Evolutionary conservation across 2,888 invertebrate species (phyloP), one percentile per base, ranked within the genome.

Genomic region (Lampropteryx suffumata): DNA sequence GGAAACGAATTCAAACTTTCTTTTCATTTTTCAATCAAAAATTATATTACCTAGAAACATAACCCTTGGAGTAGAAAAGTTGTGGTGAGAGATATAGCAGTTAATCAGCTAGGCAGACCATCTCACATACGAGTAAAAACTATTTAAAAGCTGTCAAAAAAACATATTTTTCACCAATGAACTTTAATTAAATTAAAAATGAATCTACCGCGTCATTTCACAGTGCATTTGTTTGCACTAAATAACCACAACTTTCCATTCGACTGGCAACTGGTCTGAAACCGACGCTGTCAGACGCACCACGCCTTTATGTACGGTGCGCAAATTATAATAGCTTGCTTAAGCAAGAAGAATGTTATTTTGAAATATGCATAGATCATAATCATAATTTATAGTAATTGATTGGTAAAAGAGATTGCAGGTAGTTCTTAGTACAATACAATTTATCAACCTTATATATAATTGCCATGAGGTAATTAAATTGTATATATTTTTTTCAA

Each of bases 31-130:
- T 49, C 46, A 58, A 61, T 56, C 44, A 46, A 48, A 49, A 49
- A 56, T 59, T 56, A 57, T n/a, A 60, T 60, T 57, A 58, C 39
- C 54, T 30, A 28, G 40, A 45, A 46, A 50, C 24, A 24, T 1
- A 24, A 24, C 24, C 24, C 5, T 7, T 7, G 24, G 5, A 24
- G 24, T 24, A 30, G 28, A 9, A 6, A 24, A 41, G 41, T 12
- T 43, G n/a, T 30, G 42, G 42, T 36, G 33, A 4, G 6, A 35
- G 29, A 34, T 26, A 13, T 1, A 48, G 52, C 17, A 35, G 37
- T 5, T 30, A 3, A 34, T 34, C 12, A 6, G 12, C 13, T 24
- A 24, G 7, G 21, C 21, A 21, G 21, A 21, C n/a, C n/a, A n/a
- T n/a, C n/a, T 17, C 17, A 17, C 17, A 17, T 17, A 17, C 17